Percentiles rank a stretch among this genome's conserved stretches.
phyloP scores from a whole-genome alignment of 2,888 invertebrate species.

The Hipparchia semele region DNA sequence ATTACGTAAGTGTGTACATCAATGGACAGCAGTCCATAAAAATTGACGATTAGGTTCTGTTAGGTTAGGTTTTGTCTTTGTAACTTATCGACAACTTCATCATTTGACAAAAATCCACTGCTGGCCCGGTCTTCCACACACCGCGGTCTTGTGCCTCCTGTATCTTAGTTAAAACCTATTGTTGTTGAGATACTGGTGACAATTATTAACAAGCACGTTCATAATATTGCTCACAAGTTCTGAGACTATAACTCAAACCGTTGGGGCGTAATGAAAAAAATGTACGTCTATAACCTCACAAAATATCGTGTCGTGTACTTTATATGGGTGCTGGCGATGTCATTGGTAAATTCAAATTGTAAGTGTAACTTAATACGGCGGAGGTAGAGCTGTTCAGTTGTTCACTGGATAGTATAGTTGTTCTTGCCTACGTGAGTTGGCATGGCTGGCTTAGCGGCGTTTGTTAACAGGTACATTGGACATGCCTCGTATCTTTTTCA shows the following conservation, averaged over 20 bases:
- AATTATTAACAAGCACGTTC: not conserved
- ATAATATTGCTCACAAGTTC: not conserved
- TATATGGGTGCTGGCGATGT: slow-evolving; percentile 70
- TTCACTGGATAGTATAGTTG: slow-evolving; percentile 43
- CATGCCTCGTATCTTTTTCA: slow-evolving; percentile 45
- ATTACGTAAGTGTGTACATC: too few relatives aligned
- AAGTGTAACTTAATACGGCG: slow-evolving; percentile 67
- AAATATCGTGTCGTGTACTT: slow-evolving; percentile 71
- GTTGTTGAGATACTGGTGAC: too few relatives aligned
- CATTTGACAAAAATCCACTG: too few relatives aligned
- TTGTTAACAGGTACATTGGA: slow-evolving; percentile 54
- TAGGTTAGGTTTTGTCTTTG: too few relatives aligned
- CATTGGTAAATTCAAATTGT: slow-evolving; percentile 71
- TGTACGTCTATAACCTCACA: slow-evolving; percentile 70
- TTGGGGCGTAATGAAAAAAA: slow-evolving; percentile 61
- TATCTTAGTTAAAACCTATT: too few relatives aligned
- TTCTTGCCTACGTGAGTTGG: slow-evolving; percentile 47
- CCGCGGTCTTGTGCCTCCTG: too few relatives aligned
- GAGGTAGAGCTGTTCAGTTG: slow-evolving; percentile 34
- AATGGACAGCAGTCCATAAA: too few relatives aligned
- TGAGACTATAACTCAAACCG: slow-evolving; percentile 42
- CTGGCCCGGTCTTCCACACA: too few relatives aligned
- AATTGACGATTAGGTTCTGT: too few relatives aligned
- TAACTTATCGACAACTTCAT: too few relatives aligned
- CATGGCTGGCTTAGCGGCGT: slow-evolving; percentile 49